Base-by-base conservation (phyloP, 37 sponge, comb jelly and placozoan species). In the Halisarca cf. caerulea region DNA sequence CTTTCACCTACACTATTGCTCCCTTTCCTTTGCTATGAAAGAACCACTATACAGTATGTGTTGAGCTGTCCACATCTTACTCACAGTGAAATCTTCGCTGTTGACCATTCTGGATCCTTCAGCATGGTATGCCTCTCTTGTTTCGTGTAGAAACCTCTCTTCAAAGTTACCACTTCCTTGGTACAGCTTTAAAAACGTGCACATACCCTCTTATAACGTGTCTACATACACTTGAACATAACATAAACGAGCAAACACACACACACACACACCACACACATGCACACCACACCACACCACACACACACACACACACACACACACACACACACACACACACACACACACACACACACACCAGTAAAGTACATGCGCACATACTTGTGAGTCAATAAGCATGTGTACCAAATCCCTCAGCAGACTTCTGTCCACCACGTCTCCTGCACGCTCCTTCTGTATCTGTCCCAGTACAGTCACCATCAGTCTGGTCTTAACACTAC, bases 361-460 rank as follows among this genome's bases (percentile, higher is more conserved):
- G 11, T 11, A 4, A 5, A 6, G 17, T 7, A 25, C 44, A 24
- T 51, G 25, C 53, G 28, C 11, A 43, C 51, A 27, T 85, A 94
- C 95, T 78, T 94, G 97, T 4, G 95, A 80, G 81, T 95, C 98
- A 7, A 88, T 87, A 4, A 97, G 53, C 98, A 97, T 97, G 45
- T 91, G 86, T 24, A 95, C 53, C 14, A 97, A 68, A 35, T 77
- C 95, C 71, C 88, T 97, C 33, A 97, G 68, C 59, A 97, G 62
- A 0, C 84, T 66, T 25, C 90, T 61, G 59, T 97, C 91, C 32
- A 95, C 85, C 57, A 81, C 82, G 42, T 97, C 98, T 0, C 94
- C 93, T 78, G 57, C 45, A 58, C 96, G 82, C 58, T 95, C 96
- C 80, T 58, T 90, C 58, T 58, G 80, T 14, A 95, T 90, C 28